Evolutionary conservation across 2,113 vertebrate species (phyloP), one percentile per base, ranked within the genome.

Genomic region (Rhombomys opimus): DNA sequence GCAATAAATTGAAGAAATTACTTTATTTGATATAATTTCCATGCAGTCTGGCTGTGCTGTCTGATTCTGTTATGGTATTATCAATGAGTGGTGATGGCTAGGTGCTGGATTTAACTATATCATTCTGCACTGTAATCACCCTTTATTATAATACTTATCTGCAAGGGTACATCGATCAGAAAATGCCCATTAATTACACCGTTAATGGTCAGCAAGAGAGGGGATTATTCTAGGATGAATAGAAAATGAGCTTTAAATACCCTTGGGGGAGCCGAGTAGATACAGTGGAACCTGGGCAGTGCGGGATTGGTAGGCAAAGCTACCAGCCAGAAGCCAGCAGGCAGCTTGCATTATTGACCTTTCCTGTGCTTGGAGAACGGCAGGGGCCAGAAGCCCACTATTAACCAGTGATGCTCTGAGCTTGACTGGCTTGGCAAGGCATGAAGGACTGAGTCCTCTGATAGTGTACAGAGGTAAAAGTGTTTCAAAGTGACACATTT

Each of bases 21-120:
- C 90, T 95, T 97, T 96, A 95, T 97, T 98, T 97, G 95, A 96
- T 97, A 96, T 95, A 89, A 97, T 96, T 97, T 97, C 93, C 94
- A 17, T 95, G 93, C 96, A 95, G 96, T 87, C 32, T 76, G 86
- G 90, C 93, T 93, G 89, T 67, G 54, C 93, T 97, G 81, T 95
- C 91, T 91, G 94, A 92, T 93, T 98, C 96, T 95, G 96, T 95
- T 96, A 95, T 82, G 86, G 85, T 46, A 87, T 41, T 50, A 20
- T 90, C 95, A 98, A 46, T 97, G 95, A 97, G 86, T 96, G 89
- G 96, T 80, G 88, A 90, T 0, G 22, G 94, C 52, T 63, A 89
- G 87, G 87, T 84, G 87, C 90, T 89, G 96, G 91, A 59, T 81
- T 77, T 96, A 95, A 72, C 88, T 94, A 17, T 96, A 89, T 89